Base-by-base conservation (phyloP, 2,797 vertebrate species). In the Chaetodon trifasciatus region DNA sequence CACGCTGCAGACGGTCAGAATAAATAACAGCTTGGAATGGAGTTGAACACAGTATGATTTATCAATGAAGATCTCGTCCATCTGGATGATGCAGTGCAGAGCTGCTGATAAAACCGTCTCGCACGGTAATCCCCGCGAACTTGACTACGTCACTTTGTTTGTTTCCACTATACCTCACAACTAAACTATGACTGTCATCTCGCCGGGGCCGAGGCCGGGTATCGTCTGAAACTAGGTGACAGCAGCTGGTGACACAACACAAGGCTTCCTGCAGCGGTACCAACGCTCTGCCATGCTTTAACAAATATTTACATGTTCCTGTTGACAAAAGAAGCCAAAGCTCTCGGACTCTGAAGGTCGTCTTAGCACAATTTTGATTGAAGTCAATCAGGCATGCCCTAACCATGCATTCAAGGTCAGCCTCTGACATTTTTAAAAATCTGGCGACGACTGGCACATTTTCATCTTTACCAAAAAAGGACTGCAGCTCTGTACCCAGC, bases 1-100 rank as follows among this genome's bases (percentile, higher is more conserved):
- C 61, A 73, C 74, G 70, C 62, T 81, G 53, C 76, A 81, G 79
- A 83, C 75, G 65, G 13, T 6, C 28, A 79, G 42, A n/a, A 60
- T 65, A 63, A 79, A 79, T 17, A 79, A 55, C 0, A 50, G 37
- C 15, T 68, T 39, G 9, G 21, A 28, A 32, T 39, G 11, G 23
- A 73, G 72, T 70, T 67, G 57, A 70, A 86, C 50, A 75, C 10
- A 32, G 49, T 55, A 8, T 60, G 44, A 75, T 71, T 56, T 46
- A 44, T 79, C 50, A 40, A 11, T 58, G 24, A 78, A 50, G 69
- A 75, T 53, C 0, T 60, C 46, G 11, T 46, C 32, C 44, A 52
- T 64, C 60, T 76, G 70, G 71, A 28, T 63, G 56, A 77, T 15
- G n/a, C 0, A 55, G 63, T 3, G 47, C 64, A 58, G 6, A 71